Percentiles rank a stretch among this genome's conserved stretches.
These are phyloP conservation scores for Abrostola triplasia DNA, from an alignment of 2,888 invertebrate species.

Conservation along the genomic window DNA sequence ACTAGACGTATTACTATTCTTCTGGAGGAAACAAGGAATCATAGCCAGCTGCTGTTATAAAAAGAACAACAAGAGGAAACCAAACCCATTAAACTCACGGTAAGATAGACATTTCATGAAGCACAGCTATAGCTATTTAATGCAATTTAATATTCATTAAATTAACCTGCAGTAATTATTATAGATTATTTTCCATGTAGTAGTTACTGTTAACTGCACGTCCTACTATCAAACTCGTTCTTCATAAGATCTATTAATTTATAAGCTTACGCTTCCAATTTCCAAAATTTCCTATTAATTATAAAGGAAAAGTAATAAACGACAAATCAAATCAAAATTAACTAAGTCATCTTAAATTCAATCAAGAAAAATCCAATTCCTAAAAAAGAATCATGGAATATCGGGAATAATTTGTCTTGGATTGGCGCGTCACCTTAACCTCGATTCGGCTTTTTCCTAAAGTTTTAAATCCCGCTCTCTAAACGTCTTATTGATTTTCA, in stretches of 20 bases:
- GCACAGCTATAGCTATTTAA: too few relatives aligned
- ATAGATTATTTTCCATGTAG: too few relatives aligned
- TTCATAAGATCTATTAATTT: conserved; percentile 21
- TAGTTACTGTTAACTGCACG: not conserved
- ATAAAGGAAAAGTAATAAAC: conserved; percentile 45
- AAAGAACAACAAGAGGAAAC: conserved; percentile 86
- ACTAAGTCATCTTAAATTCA: conserved; percentile 39
- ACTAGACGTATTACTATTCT: conserved; percentile 93
- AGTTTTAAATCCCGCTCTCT: conserved; percentile 22
- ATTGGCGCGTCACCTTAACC: conserved; percentile 44
- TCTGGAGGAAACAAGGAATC: conserved; percentile 89
- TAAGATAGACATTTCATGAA: conserved; percentile 54
- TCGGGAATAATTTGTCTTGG: conserved; percentile 42
- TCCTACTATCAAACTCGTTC: conserved; percentile 1
- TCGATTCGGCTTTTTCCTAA: conserved; percentile 23
- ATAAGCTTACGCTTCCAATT: conserved; percentile 18
- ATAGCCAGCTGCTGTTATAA: conserved; percentile 90
- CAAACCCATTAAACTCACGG: conserved; percentile 76
- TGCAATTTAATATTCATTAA: too few relatives aligned
- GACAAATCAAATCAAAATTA: conserved; percentile 46
- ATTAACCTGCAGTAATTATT: too few relatives aligned
- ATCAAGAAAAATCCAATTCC: conserved; percentile 41
- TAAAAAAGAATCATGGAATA: conserved; percentile 47
- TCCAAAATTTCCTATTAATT: conserved; percentile 35
- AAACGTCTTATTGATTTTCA: conserved; percentile 67